phyloP scores from a whole-genome alignment of 2,797 vertebrate species.

The Rhinichthys osculus region DNA sequence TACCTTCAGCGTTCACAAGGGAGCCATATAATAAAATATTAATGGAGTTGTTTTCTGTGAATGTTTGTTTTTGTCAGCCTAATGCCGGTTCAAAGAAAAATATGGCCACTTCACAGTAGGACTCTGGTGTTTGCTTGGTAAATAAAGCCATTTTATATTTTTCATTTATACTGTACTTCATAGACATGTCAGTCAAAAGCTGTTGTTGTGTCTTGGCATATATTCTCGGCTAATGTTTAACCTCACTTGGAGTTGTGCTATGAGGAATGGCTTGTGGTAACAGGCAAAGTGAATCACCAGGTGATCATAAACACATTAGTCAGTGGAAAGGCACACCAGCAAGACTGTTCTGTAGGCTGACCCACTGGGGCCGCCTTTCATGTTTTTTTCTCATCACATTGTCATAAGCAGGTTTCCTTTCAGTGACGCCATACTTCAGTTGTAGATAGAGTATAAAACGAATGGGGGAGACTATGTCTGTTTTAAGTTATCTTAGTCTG shows the following conservation, averaged over 20 bases:
- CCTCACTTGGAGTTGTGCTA: constrained; percentile 54
- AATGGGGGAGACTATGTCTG: not conserved
- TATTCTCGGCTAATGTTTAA: constrained; percentile 73
- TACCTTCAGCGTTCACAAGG: constrained; percentile 66
- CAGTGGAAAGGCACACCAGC: constrained; percentile 69
- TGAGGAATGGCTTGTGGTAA: constrained; percentile 54
- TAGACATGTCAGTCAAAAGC: constrained; percentile 69
- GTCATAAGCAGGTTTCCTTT: constrained; percentile 34
- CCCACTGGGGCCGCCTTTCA: constrained; percentile 49
- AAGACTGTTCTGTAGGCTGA: constrained; percentile 61
- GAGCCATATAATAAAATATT: constrained; percentile 72
- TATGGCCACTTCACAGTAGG: constrained; percentile 56
- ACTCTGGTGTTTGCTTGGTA: constrained; percentile 64
- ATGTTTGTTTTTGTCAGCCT: constrained; percentile 73
- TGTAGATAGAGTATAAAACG: not conserved
- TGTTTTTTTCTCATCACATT: constrained; percentile 43
- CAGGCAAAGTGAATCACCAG: constrained; percentile 58
- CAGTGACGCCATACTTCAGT: not conserved
- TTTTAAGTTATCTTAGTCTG: not conserved
- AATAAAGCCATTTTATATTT: constrained; percentile 68
- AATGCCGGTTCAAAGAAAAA: constrained; percentile 73
- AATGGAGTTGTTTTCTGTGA: constrained; percentile 70
- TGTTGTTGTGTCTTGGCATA: constrained; percentile 64
- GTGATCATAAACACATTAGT: constrained; percentile 70
- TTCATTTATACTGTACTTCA: constrained; percentile 69